Evolutionary conservation across 1,140 invertebrate species (phyloP).

Genomic region (Anastrepha ludens): DNA sequence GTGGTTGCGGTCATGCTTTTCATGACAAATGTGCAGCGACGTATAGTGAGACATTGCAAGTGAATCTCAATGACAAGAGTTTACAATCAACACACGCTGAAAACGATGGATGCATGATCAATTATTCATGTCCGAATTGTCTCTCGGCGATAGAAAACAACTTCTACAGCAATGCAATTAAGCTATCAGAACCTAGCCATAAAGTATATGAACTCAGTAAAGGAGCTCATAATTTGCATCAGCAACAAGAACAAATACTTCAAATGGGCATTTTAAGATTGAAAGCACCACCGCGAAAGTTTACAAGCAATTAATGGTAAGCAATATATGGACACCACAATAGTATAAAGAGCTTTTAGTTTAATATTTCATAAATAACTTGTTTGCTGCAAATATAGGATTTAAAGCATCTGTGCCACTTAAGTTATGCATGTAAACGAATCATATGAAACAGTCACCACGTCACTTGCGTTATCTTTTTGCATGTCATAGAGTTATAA

Average conservation of each 20-base stretch:
- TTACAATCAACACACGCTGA: not conserved
- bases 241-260: conserved; percentile 40
- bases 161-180: conserved; percentile 45
- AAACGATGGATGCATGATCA: not conserved
- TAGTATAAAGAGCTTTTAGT: not conserved
- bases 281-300: conserved; percentile 71
- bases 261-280: conserved; percentile 68
- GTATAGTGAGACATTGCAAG: not conserved
- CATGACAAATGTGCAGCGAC: conserved; percentile 63
- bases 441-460: no score
- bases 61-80: not conserved
- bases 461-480: no score
- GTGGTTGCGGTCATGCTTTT: conserved; percentile 68
- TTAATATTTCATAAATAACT: not conserved
- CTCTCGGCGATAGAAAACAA: conserved; percentile 26
- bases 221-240: conserved; percentile 25
- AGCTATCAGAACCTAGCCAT: conserved; percentile 64
- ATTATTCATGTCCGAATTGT: conserved; percentile 64
- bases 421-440: no score
- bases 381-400: no score
- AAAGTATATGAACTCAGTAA: conserved; percentile 52
- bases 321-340: not conserved
- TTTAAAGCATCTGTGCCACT: no score
- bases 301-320: conserved; percentile 57
- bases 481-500: no score